Conservation (phyloP, 2,113 vertebrate species). For the Oryzias celebensis region DNA sequence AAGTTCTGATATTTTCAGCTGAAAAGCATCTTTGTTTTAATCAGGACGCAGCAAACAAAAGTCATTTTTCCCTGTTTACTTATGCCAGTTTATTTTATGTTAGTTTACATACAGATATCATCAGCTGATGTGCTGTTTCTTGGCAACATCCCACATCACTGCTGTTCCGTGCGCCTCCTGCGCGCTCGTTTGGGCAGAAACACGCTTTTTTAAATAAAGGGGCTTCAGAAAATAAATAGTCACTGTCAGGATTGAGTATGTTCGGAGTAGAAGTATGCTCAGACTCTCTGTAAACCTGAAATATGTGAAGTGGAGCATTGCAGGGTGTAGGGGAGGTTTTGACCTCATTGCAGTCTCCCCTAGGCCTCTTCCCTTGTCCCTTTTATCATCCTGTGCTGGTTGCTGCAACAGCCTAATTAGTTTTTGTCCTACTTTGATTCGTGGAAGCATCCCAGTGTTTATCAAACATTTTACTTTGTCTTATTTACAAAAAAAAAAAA, state of each 20-base stretch:
- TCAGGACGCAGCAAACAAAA: background rate
- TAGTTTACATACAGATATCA: constrained; percentile 56
- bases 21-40: no score
- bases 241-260: no score
- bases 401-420: constrained; percentile 75
- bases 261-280: background rate
- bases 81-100: constrained; percentile 43
- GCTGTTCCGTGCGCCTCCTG: constrained; percentile 3
- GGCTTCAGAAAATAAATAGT: no score
- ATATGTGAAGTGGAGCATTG: constrained; percentile 64
- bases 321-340: constrained; percentile 54
- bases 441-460: constrained; percentile 52
- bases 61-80: background rate
- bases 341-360: constrained; percentile 72
- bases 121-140: constrained; percentile 34
- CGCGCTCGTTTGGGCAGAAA: background rate
- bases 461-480: constrained; percentile 19
- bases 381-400: constrained; percentile 65
- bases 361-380: constrained; percentile 68
- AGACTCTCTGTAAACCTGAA: constrained; percentile 23
- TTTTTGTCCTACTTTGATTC: constrained; percentile 77
- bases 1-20: no score
- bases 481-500: background rate
- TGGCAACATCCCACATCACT: constrained; percentile 24
- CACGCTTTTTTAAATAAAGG: no score